Evolutionary conservation across 1,140 invertebrate genomes (phyloP), one percentile per base, ranked within the genome.

Genomic region (Ctenoplectra terminalis): DNA sequence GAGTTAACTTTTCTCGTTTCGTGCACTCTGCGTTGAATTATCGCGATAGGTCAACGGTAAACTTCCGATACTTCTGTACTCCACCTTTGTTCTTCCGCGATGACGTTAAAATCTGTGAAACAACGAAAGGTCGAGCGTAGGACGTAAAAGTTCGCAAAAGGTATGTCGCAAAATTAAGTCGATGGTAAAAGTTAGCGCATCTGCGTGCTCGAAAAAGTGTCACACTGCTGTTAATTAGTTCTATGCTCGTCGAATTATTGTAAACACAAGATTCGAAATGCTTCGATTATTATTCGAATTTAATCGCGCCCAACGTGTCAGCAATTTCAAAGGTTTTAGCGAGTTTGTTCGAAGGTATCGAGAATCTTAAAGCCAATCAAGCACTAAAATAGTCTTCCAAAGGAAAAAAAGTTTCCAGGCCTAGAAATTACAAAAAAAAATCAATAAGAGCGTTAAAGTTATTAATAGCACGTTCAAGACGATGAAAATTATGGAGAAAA

Each of bases 381-480:
- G 46, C n/a, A 26, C 26, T 61, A 23, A 72, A 72, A 37, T 48
- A 60, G 34, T 48, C 29, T 69, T 71, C 17, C n/a, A 43, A 79
- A 61, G 76, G 43, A 60, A 61, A 58, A n/a, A 63, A 72, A 73
- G 34, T 61, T 79, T 37, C 48, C 56, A 79, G 43, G 77, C 54
- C 77, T 79, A 72, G 77, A 63, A 79, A 79, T 72, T 72, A 79
- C 46, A 79, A 79, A 79, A 79, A 79, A 79, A 79, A 79, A 79
- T 79, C 77, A 79, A 79, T 79, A 79, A 61, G n/a, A 37, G 56
- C 76, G 34, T 52, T 58, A 72, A 72, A 56, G 77, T 72, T 79
- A 79, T 79, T 63, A 72, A 79, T 79, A 79, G 60, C 56, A 29
- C 37, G 31, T 13, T 40, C 75, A 79, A 72, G 77, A 79, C 67